Evolutionary conservation across 2,797 vertebrate species (phyloP).

Genomic region (Sparidentex hasta): DNA sequence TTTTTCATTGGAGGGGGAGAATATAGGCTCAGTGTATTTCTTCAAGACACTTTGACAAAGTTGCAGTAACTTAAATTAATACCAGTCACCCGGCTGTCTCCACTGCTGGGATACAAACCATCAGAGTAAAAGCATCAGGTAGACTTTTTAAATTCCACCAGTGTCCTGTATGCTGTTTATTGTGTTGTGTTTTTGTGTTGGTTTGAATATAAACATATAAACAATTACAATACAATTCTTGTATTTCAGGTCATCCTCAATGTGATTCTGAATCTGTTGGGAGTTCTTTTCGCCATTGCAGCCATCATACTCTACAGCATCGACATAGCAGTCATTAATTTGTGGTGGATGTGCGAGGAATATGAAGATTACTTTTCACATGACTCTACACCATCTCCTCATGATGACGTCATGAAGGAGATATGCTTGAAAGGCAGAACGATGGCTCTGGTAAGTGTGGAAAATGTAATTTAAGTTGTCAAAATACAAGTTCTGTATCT

Average conservation of each 20-base stretch:
- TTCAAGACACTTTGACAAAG: background rate
- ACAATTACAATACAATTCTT: background rate
- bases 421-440: conserved; percentile 13
- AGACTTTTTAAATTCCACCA: background rate
- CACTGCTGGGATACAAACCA: too few relatives aligned
- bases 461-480: background rate
- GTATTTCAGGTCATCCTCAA: conserved; percentile 67
- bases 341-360: background rate
- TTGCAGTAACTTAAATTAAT: background rate
- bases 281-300: conserved; percentile 65
- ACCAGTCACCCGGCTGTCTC: background rate
- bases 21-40: background rate
- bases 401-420: rapidly evolving
- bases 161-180: background rate
- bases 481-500: too few relatives aligned
- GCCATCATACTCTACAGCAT: conserved; percentile 67
- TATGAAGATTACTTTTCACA: rapidly evolving
- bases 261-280: conserved; percentile 67
- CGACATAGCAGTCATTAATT: rapidly evolving
- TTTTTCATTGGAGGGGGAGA: background rate
- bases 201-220: background rate
- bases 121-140: too few relatives aligned
- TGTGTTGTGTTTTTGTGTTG: background rate
- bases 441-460: conserved; percentile 1
- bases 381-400: background rate